Evolutionary conservation across 2,797 vertebrate species (phyloP).

Genomic region (Emys orbicularis): DNA sequence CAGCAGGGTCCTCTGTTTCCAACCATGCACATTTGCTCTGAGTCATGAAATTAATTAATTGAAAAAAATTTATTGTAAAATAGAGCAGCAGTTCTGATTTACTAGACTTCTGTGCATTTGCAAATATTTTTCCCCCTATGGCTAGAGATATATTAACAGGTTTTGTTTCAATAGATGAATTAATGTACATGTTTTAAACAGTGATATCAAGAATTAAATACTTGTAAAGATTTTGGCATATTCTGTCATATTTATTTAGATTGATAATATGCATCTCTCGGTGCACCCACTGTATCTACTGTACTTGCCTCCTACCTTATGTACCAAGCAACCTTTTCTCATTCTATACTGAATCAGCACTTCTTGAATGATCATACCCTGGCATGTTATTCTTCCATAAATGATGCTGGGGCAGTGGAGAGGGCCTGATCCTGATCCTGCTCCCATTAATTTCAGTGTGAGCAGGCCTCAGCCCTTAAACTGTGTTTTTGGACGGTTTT

Average conservation of each 20-base stretch:
- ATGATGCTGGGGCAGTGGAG: rapidly evolving
- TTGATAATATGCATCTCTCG: not conserved
- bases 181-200: not conserved
- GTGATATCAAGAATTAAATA: not conserved
- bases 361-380: conserved; percentile 45
- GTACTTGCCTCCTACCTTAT: not conserved
- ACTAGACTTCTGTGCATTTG: conserved; percentile 70
- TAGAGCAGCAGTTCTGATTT: conserved; percentile 73
- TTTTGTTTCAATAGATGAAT: conserved; percentile 56
- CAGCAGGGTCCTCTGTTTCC: conserved; percentile 76
- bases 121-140: conserved; percentile 50
- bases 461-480: not conserved
- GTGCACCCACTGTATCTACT: not conserved
- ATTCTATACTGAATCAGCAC: conserved; percentile 71
- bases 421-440: not conserved
- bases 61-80: conserved; percentile 75
- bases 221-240: not conserved
- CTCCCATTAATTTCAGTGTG: rapidly evolving
- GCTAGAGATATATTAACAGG: conserved; percentile 28
- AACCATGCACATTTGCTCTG: conserved; percentile 76
- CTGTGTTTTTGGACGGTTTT: not conserved
- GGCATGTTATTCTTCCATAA: not conserved
- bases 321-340: conserved; percentile 11
- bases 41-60: conserved; percentile 83
- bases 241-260: not conserved